Evolutionary conservation across 2,797 vertebrate species (phyloP), one percentile per base, ranked within the genome.

Genomic region (Cetoscarus ocellatus): DNA sequence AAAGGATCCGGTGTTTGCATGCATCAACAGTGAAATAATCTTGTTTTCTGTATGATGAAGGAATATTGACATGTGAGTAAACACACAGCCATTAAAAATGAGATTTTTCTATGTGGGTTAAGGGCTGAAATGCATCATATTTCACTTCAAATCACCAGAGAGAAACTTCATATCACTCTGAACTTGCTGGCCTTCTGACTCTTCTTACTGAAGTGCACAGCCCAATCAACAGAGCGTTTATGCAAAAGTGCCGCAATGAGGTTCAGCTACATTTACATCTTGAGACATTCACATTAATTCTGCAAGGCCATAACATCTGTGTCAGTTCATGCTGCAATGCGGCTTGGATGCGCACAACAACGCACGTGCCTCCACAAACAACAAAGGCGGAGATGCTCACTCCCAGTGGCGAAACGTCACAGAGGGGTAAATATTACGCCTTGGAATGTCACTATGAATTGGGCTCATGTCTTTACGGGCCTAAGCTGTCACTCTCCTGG

Each of bases 1-100:
- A 86, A 77, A 72, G 63, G 67, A 85, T 66, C 75, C 14, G 0
- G 57, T 77, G 76, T 82, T 86, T 76, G 74, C 64, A 63, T 75
- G 73, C 8, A 51, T 73, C 75, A 69, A 55, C 52, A 48, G 59
- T 68, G 47, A 72, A 64, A 57, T 80, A 63, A 72, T 88, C 86
- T 66, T 68, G 39, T 83, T 82, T 75, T 59, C 66, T 53, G 52
- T 43, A 77, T 57, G 77, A 76, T 82, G 74, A 70, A 77, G 63
- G 19, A 56, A 75, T 54, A 80, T 27, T 59, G 54, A 73, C 68
- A 64, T 45, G 42, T 1, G 1, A 42, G 34, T 70, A 83, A 80
- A 80, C 53, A 88, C 35, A n/a, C 64, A 61, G 51, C 59, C 53
- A 68, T 60, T 18, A 76, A 38, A 60, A 35, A 64, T 70, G 15